Base-by-base conservation (phyloP, 2,113 vertebrate genomes). In the Pungitius pungitius region DNA sequence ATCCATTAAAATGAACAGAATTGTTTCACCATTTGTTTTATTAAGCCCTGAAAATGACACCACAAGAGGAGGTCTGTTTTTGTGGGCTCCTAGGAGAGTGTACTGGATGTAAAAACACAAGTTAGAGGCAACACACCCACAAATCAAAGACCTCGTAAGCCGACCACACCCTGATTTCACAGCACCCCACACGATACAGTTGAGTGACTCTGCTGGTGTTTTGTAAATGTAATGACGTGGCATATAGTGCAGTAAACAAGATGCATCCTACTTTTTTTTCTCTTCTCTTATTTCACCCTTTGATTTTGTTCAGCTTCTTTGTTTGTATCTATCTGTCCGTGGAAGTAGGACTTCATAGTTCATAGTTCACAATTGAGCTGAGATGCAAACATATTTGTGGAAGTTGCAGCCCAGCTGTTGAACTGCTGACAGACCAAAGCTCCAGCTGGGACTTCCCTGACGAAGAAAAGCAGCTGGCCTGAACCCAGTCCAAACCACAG, bases 1-100 rank as follows among this genome's bases (percentile, higher is more conserved):
- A 47, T 76, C 74, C 61, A 72, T 74, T 73, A 69, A 82, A 81
- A 81, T 70, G 26, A 80, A 83, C 75, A 27, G 26, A 80, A 77
- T 82, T 85, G 80, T 91, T 90, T 88, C 75, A 61, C 73, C 72
- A 78, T 80, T 68, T 37, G 57, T 85, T 88, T 92, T 82, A 83
- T 83, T 75, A 81, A 85, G 71, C 40, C 49, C 40, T 81, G 64
- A 86, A 89, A 92, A 84, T 43, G 39, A 63, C 22, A 84, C 73
- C 35, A 61, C 20, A 35, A 71, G 63, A 63, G 57, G 77, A 58
- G 61, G 47, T 51, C 18, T 84, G 68, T 76, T 78, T 91, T 84
- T 83, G 60, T 43, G 35, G 27, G 72, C 56, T 87, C 55, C 78
- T 62, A 33, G 49, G 65, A 75, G 80, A 88, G 45, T 82, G 67